Evolutionary conservation across 2,797 vertebrate species (phyloP).

Genomic region (Parotocinclus haroldoi): DNA sequence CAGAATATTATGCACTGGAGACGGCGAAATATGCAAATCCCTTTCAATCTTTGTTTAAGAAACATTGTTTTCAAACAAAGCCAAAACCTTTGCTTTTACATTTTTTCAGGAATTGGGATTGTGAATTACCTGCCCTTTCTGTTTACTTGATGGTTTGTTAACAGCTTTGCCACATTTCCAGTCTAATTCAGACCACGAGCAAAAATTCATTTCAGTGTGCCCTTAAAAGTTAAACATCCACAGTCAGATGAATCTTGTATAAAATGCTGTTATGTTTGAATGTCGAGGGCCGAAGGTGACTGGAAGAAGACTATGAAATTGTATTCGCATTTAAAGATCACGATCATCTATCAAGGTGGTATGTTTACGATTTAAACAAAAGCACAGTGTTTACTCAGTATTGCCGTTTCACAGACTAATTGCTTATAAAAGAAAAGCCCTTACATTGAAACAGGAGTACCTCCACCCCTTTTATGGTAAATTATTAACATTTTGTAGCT

Average conservation of each 20-base stretch:
- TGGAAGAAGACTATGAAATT: slow-evolving; percentile 14
- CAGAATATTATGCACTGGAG: too few species aligned
- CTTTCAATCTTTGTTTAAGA: too few species aligned
- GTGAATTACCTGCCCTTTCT: too few species aligned
- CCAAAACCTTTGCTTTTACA: too few species aligned
- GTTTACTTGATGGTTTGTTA: too few species aligned
- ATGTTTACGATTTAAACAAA: slow-evolving; percentile 24
- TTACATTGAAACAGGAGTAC: not conserved
- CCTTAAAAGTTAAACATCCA: slow-evolving; percentile 6
- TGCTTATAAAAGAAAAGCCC: not conserved
- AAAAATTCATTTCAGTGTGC: not conserved
- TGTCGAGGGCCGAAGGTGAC: not conserved
- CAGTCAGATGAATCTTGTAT: not conserved
- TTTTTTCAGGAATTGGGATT: too few species aligned
- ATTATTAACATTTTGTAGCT: slow-evolving; percentile 17
- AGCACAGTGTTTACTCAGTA: not conserved
- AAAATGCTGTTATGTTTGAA: slow-evolving; percentile 13
- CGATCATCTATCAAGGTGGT: slow-evolving; percentile 8
- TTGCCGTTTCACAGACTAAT: not conserved
- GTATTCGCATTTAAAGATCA: slow-evolving; percentile 23
- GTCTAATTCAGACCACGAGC: not conserved
- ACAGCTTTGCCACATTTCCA: not conserved
- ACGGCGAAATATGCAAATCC: too few species aligned
- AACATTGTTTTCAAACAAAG: too few species aligned
- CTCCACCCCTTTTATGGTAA: not conserved